phyloP scores from a whole-genome alignment of 1,140 invertebrate genomes.

The Penaeus vannamei region DNA sequence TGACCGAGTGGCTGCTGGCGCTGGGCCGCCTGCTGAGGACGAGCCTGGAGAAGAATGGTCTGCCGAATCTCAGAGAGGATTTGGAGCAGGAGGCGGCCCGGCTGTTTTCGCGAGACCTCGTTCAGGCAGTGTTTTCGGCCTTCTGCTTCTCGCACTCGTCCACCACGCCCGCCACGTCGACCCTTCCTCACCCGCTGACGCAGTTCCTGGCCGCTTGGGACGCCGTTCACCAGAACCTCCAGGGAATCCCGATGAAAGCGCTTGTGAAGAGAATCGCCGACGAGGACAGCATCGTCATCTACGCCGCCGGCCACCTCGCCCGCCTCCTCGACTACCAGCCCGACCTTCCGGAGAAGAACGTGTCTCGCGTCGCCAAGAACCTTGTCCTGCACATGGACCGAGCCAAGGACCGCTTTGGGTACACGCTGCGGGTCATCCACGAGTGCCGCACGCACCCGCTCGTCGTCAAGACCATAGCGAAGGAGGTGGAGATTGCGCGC shows the following conservation, averaged over 20 bases:
- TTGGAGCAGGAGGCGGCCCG: conserved; percentile 1
- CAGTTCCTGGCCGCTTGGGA: conserved; percentile 53
- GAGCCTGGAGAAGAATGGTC: conserved; percentile 29
- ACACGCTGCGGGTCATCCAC: conserved; percentile 41
- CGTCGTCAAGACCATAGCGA: not conserved
- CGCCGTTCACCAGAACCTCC: conserved; percentile 38
- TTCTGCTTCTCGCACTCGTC: not conserved
- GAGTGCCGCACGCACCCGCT: conserved; percentile 17
- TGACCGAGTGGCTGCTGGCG: not conserved
- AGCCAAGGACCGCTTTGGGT: conserved; percentile 41
- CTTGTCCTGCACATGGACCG: conserved; percentile 56
- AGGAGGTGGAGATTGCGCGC: conserved; percentile 50
- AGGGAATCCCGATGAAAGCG: conserved; percentile 38
- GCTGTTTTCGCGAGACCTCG: not conserved
- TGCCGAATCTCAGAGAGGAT: not conserved
- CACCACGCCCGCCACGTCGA: not conserved
- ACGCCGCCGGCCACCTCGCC: conserved; percentile 41
- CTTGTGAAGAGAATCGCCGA: conserved; percentile 30
- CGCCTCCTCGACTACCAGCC: not conserved
- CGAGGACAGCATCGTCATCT: conserved; percentile 52
- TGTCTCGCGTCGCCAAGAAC: conserved; percentile 31
- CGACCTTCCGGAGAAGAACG: conserved; percentile 29
- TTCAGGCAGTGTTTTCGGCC: not conserved
- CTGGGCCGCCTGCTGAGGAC: conserved; percentile 12
- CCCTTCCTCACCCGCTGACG: conserved; percentile 48